Evolutionary conservation across 2,888 invertebrate species (phyloP).

Genomic region (Anarsia innoxiella): DNA sequence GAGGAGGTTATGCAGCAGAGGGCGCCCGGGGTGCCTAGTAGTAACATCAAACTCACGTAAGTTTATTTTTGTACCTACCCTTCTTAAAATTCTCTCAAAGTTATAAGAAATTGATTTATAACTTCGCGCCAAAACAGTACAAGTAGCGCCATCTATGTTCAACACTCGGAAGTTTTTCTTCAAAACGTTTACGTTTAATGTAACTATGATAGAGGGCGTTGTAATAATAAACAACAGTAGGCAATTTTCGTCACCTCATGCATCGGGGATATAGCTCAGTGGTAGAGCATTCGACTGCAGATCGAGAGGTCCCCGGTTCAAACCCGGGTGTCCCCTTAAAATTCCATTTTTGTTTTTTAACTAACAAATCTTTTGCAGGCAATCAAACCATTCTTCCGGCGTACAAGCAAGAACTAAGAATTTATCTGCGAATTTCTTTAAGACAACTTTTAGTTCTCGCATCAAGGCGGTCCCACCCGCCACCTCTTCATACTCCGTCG

Average conservation of each 20-base stretch:
- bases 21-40: constrained; percentile 66
- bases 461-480: constrained; percentile 59
- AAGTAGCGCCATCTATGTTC: constrained; percentile 13
- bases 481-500: constrained; percentile 33
- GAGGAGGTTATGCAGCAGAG: constrained; percentile 73
- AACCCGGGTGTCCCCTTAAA: constrained; percentile 69
- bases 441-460: constrained; percentile 64
- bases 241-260: constrained; percentile 20
- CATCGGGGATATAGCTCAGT: constrained; percentile 70
- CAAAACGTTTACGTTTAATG: background rate
- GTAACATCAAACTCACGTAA: constrained; percentile 50
- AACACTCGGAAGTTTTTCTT: background rate
- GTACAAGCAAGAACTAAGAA: constrained; percentile 35
- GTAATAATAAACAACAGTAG: constrained; percentile 10
- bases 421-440: constrained; percentile 63
- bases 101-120: too few species aligned
- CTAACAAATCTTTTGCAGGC: constrained; percentile 33
- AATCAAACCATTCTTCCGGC: constrained; percentile 23
- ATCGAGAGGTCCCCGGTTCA: constrained; percentile 75
- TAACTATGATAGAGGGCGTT: constrained; percentile 27
- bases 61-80: constrained; percentile 23
- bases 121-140: background rate
- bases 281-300: constrained; percentile 75
- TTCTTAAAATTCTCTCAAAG: too few species aligned
- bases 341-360: constrained; percentile 16